These are phyloP conservation scores for Drosophila fungiperda DNA, from an alignment of 2,888 invertebrate genomes.

Conservation along the genomic window DNA sequence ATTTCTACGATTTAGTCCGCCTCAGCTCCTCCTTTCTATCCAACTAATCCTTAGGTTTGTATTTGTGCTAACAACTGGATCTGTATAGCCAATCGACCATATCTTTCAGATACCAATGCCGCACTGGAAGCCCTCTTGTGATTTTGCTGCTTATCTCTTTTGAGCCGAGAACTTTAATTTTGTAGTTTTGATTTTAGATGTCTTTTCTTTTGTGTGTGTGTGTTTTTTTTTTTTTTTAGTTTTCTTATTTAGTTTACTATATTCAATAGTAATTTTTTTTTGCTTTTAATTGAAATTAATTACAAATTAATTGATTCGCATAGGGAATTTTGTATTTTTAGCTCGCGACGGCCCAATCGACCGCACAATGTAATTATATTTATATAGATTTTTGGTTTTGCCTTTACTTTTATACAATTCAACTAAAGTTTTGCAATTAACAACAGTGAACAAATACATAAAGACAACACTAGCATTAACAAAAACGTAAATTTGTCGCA, in stretches of 20 bases:
- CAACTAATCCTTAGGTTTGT: slow-evolving; percentile 59
- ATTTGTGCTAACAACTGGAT: slow-evolving; percentile 45
- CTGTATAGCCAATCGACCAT: slow-evolving; percentile 14
- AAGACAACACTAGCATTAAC: slow-evolving; percentile 77
- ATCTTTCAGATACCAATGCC: slow-evolving; percentile 21
- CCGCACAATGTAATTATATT: slow-evolving; percentile 39
- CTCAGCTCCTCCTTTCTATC: slow-evolving; percentile 22
- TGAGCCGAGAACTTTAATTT: slow-evolving; percentile 33
- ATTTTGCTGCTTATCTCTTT: slow-evolving; percentile 73
- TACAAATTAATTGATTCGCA: slow-evolving; percentile 85
- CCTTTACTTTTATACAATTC: slow-evolving; percentile 55
- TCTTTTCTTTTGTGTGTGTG: slow-evolving; percentile 25
- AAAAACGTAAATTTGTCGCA: slow-evolving; percentile 55
- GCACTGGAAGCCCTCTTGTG: slow-evolving; percentile 85
- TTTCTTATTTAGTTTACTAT: slow-evolving; percentile 40
- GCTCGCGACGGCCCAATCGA: slow-evolving; percentile 37
- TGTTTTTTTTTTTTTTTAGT: slow-evolving; percentile 43
- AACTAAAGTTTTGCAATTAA: slow-evolving; percentile 64
- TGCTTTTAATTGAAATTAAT: slow-evolving; percentile 83
- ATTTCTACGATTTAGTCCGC: slow-evolving; percentile 49
- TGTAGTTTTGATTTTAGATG: slow-evolving; percentile 16
- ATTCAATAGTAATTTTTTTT: slow-evolving; percentile 38
- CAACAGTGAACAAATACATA: slow-evolving; percentile 52
- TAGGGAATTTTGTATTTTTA: slow-evolving; percentile 82
- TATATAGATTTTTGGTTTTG: slow-evolving; percentile 35